Base-by-base conservation (phyloP, 2,113 vertebrate genomes). In the Anoplopoma fimbria region DNA sequence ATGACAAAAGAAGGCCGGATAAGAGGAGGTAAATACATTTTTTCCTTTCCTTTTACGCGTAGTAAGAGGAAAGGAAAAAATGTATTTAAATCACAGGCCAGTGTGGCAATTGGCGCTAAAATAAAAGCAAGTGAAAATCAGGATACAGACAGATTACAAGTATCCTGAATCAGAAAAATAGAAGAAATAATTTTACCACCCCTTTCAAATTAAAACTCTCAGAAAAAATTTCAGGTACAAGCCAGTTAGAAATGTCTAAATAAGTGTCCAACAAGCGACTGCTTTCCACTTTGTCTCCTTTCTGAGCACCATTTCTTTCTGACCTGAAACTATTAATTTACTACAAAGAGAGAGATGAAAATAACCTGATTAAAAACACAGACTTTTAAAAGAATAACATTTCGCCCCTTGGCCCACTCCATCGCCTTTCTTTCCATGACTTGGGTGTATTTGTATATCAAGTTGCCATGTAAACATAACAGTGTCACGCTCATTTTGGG, bases 401-500 rank as follows among this genome's bases (percentile, higher is more conserved):
- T 71, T 85, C 58, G 12, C 74, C 89, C 83, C 77, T 62, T 80
- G 62, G 80, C 78, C 83, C 61, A 63, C 70, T 81, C 83, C 55
- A 80, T 81, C 60, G 7, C 60, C 33, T 86, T 83, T 92, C 87
- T 91, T 93, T 91, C 91, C 91, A 92, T 90, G 77, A 93, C 87
- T 91, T 87, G 93, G 88, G 91, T 93, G 91, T 94, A 93, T 95
- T 95, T 95, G 93, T 95, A 88, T 93, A 93, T 94, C 86, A 84
- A 91, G 95, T 95, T 96, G 94, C 94, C 93, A 95, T 95, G 95
- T 94, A 95, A 95, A 95, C 94, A 94, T 93, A 93, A 93, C 92
- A 93, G 82, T 91, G 94, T 92, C 83, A 88, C 29, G 75, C 89
- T 95, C 85, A 83, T 82, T 88, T 86, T 83, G 80, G 71, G 83